Base-by-base conservation (phyloP, 2,888 invertebrate genomes). In the Melieria crassipennis region DNA sequence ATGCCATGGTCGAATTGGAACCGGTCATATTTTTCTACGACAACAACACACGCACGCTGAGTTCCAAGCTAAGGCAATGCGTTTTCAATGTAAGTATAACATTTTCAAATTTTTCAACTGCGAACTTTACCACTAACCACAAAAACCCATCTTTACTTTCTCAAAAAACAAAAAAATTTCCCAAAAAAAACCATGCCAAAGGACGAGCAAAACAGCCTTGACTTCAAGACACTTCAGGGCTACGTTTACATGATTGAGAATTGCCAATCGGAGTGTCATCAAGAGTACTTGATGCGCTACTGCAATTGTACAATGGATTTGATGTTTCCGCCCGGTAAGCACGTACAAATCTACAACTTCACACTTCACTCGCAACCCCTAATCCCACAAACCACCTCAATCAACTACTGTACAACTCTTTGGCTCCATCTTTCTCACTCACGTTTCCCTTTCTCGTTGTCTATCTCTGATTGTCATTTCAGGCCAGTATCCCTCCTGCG, bases 301-400 rank as follows among this genome's bases (percentile, higher is more conserved):
- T 87, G 87, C 70, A 86, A 87, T 76, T 87, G 87, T 75, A 86
- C 85, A 30, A 65, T 87, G 76, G 87, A 86, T 72, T 76, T 86
- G 67, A 77, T 86, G 48, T 87, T 83, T 81, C 86, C 87, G 56
- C 80, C 82, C 71, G 86, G 86, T 86, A 79, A 82, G 78, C 77
- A 78, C 73, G 71, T 67, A 52, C 60, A 13, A 46, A 45, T 1
- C 42, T 55, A 60, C 58, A 48, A 67, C 11, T 57, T 45, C 11
- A 9, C 47, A 48, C 11, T 58, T 66, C 58, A 66, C 7, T 9
- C 50, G 5, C 43, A 45, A 10, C 1, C 62, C 30, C n/a, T 42
- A 61, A 68, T 60, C 69, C 46, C 16, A 5, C 48, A 46, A 45
- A 42, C 30, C 4, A 11, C 43, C 30, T 9, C 61, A 6, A n/a